A percentile compares a stretch with the other conserved stretches of the same genome.
These are phyloP conservation scores for Syrmaticus mikado DNA, from an alignment of 2,113 vertebrate species.

Conservation along the genomic window DNA sequence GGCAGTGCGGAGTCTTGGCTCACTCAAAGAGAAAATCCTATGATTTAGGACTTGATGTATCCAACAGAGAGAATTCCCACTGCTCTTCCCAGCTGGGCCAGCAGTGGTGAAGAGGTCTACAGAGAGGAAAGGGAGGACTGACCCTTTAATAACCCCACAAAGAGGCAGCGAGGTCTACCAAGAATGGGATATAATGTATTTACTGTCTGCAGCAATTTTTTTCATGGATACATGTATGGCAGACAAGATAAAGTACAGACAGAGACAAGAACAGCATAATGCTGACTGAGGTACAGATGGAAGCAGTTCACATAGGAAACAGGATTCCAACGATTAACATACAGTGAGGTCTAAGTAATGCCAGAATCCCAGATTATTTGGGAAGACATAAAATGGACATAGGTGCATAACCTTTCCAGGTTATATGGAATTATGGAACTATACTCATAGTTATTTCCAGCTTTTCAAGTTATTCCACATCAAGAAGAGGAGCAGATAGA, in stretches of 20 bases:
- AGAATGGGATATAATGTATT: not conserved
- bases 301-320: not conserved
- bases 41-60: accelerated
- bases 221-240: not conserved
- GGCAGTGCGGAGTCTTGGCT: not conserved
- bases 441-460: not conserved
- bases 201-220: not conserved
- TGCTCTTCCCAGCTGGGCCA: not conserved
- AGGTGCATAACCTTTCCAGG: not conserved
- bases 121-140: not conserved
- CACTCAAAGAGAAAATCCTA: not conserved
- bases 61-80: not conserved
- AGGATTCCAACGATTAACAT: not conserved
- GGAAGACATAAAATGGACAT: not conserved
- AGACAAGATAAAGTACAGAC: not conserved
- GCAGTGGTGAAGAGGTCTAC: not conserved
- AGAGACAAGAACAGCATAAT: not conserved
- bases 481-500: not conserved
- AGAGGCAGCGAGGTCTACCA: not conserved
- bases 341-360: not conserved
- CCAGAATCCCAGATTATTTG: not conserved
- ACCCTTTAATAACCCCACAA: not conserved
- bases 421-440: not conserved
- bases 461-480: accelerated
- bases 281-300: not conserved